Conservation (phyloP, 2,113 vertebrate species). For the Lathamus discolor region DNA sequence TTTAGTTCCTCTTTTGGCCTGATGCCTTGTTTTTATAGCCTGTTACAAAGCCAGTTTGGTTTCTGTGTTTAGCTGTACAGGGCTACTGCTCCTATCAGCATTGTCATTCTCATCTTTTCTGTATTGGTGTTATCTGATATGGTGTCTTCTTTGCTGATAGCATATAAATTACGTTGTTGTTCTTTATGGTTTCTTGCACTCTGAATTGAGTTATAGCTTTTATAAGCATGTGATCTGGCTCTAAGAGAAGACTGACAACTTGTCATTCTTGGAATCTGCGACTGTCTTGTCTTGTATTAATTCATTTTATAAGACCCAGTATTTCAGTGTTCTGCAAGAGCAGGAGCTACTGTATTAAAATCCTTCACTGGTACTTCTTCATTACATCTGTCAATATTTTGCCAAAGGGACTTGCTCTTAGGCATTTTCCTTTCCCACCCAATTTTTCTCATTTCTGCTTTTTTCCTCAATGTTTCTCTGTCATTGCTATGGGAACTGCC, state of each 20-base stretch:
- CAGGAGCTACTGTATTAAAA: neutral
- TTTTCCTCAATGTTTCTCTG: neutral
- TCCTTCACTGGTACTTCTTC: neutral
- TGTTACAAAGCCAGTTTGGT: neutral
- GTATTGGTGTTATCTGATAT: neutral
- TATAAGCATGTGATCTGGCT: neutral
- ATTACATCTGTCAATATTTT: constrained; percentile 16
- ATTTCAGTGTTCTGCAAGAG: neutral
- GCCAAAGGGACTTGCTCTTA: neutral
- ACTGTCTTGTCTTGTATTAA: neutral
- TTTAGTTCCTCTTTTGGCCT: constrained; percentile 2
- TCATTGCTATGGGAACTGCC: neutral
- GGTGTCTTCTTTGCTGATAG: neutral
- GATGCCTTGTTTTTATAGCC: neutral
- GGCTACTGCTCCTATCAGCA: neutral
- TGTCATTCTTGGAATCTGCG: neutral
- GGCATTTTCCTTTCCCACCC: neutral
- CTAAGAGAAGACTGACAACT: neutral
- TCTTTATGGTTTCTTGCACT: neutral
- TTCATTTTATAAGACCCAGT: neutral
- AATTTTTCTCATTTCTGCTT: neutral
- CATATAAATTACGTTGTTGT: neutral
- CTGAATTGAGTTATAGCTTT: constrained; percentile 7
- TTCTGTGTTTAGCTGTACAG: neutral
- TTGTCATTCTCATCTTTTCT: neutral